Evolutionary conservation across 2,888 invertebrate genomes (phyloP).

Genomic region (Chydorus sphaericus): DNA sequence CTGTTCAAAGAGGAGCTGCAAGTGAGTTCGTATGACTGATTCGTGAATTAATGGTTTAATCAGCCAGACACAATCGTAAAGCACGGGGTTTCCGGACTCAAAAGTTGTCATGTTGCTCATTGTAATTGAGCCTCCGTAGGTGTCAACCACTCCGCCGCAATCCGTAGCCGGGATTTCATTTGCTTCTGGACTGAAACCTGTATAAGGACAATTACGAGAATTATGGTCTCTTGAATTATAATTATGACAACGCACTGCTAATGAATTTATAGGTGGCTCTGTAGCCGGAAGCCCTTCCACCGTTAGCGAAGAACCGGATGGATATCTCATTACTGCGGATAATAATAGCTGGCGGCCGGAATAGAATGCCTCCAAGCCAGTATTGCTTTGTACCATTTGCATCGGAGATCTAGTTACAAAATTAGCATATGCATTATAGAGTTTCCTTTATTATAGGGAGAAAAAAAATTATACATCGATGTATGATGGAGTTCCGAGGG

Average conservation of each 20-base stretch:
- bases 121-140: constrained; percentile 53
- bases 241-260: constrained; percentile 19
- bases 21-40: background rate
- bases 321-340: constrained; percentile 46
- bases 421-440: constrained; percentile 19
- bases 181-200: background rate
- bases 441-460: constrained; percentile 1
- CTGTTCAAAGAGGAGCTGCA: background rate
- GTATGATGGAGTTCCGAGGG: constrained; percentile 45
- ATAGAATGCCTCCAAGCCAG: constrained; percentile 46
- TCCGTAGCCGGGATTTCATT: constrained; percentile 30
- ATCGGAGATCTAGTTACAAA: constrained; percentile 53
- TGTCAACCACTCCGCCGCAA: constrained; percentile 54
- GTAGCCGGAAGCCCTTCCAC: constrained; percentile 48
- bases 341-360: constrained; percentile 49
- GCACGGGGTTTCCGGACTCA: too few species aligned
- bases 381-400: constrained; percentile 48
- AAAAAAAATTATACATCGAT: constrained; percentile 38
- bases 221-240: too few species aligned
- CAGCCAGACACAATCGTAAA: constrained; percentile 56
- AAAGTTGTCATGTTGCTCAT: constrained; percentile 52
- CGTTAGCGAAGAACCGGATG: constrained; percentile 52
- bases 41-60: constrained; percentile 41
- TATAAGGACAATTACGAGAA: too few species aligned
- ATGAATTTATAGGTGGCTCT: constrained; percentile 43